Percentiles rank a stretch among this genome's conserved stretches.
Evolutionary conservation across 2,113 vertebrate genomes (phyloP).

Genomic region (Limnothrissa miodon): DNA sequence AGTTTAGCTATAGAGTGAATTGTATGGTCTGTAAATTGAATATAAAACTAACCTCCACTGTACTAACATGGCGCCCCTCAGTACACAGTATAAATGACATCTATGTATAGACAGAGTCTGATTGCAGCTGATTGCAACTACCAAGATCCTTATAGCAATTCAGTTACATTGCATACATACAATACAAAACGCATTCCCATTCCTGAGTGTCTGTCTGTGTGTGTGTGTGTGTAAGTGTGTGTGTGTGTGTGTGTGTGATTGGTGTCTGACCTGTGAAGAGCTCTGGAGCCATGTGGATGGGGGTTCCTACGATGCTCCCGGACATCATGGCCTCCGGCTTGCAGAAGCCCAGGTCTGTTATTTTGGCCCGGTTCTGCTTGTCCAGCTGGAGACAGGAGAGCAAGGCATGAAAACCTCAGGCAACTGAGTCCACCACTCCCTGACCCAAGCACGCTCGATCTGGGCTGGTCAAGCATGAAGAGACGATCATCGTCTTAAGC

Average conservation of each 20-base stretch:
- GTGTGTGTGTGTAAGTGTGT: neutral
- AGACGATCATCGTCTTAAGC: neutral
- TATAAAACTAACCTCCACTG: neutral
- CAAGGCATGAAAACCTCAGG: neutral
- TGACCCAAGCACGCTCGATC: neutral
- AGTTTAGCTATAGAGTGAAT: neutral
- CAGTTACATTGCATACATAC: too few species aligned
- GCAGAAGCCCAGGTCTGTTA: slow-evolving; percentile 97
- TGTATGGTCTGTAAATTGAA: neutral
- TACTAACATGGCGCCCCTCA: neutral
- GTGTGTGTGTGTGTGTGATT: slow-evolving; percentile 13
- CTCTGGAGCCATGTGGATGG: slow-evolving; percentile 98
- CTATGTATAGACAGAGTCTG: neutral
- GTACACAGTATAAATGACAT: neutral
- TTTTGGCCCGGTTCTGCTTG: slow-evolving; percentile 94
- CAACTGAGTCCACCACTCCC: neutral
- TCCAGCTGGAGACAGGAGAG: slow-evolving; percentile 77
- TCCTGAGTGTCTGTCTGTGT: neutral
- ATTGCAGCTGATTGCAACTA: too few species aligned
- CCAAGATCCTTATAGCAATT: too few species aligned
- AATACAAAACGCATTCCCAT: neutral
- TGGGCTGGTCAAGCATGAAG: neutral
- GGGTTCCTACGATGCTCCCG: slow-evolving; percentile 96
- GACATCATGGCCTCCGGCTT: slow-evolving; percentile 99
- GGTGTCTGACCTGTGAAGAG: slow-evolving; percentile 88